Percentiles rank a stretch among this genome's conserved stretches.
These are phyloP conservation scores for Isichthys henryi DNA, from an alignment of 2,113 vertebrate genomes.

Conservation along the genomic window DNA sequence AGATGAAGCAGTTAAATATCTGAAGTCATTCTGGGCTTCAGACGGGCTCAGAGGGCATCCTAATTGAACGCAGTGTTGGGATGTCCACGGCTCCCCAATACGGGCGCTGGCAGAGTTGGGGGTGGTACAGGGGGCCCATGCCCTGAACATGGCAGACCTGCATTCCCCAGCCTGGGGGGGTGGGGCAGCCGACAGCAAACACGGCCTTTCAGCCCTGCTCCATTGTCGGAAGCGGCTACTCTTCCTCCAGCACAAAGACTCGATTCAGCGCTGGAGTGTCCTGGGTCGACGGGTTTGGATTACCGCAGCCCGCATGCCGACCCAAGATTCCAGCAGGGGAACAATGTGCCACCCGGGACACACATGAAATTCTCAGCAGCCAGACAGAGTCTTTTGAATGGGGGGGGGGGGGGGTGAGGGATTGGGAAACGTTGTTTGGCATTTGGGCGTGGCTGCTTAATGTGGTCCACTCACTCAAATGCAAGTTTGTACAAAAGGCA, in stretches of 20 bases:
- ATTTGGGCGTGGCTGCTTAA: neutral
- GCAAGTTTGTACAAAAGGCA: neutral
- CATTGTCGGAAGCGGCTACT: slow-evolving; percentile 24
- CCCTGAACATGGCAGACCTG: neutral
- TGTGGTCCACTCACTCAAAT: neutral
- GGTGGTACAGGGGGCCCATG: neutral
- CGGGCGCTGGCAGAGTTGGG: neutral
- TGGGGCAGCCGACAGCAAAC: slow-evolving; percentile 33
- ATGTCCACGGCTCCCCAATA: neutral
- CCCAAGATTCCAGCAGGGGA: slow-evolving; percentile 33
- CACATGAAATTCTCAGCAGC: neutral
- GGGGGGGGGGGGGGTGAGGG: neutral
- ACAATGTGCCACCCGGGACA: neutral
- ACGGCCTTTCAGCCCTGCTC: slow-evolving; percentile 27
- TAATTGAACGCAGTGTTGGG: neutral
- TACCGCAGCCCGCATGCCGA: slow-evolving; percentile 34
- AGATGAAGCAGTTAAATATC: neutral
- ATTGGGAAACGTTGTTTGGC: neutral
- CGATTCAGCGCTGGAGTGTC: slow-evolving; percentile 38
- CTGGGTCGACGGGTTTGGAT: slow-evolving; percentile 35
- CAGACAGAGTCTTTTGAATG: neutral
- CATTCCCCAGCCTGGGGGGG: neutral
- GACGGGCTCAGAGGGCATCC: neutral
- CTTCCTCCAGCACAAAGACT: slow-evolving; percentile 37
- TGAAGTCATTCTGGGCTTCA: neutral